These are phyloP conservation scores for Gobio occitaniae DNA, from an alignment of 2,797 vertebrate species.

Conservation along the genomic window DNA sequence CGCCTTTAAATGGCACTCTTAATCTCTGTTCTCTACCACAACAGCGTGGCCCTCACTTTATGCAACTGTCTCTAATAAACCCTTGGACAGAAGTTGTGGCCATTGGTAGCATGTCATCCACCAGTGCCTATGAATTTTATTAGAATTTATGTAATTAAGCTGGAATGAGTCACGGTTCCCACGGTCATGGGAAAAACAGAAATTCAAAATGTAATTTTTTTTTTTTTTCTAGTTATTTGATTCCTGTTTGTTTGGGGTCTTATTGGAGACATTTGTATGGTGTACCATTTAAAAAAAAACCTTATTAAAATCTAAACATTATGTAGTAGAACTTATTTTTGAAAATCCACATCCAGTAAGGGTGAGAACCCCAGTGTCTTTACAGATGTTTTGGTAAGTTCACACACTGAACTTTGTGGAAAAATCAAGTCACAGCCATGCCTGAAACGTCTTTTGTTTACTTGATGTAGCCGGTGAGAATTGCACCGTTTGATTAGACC, in stretches of 20 bases:
- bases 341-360: not conserved
- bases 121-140: not conserved
- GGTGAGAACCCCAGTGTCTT: not conserved
- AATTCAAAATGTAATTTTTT: not conserved
- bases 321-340: not conserved
- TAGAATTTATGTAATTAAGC: not conserved
- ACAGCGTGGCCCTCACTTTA: not conserved
- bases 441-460: constrained; percentile 18
- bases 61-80: constrained; percentile 28
- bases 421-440: constrained; percentile 28
- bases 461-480: constrained; percentile 1
- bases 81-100: constrained; percentile 6
- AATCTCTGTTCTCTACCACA: constrained; percentile 15
- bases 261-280: not conserved
- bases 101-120: not conserved
- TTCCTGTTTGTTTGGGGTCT: too few relatives aligned
- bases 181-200: not conserved
- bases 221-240: too few relatives aligned
- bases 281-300: not conserved
- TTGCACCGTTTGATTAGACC: constrained; percentile 26
- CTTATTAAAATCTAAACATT: not conserved
- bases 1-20: not conserved
- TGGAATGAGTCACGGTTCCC: not conserved
- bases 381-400: constrained; percentile 14
- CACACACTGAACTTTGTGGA: constrained; percentile 8